Percentiles rank a stretch among this genome's conserved stretches.
Evolutionary conservation across 2,797 vertebrate genomes (phyloP).

Genomic region (Triplophysa bombifrons): DNA sequence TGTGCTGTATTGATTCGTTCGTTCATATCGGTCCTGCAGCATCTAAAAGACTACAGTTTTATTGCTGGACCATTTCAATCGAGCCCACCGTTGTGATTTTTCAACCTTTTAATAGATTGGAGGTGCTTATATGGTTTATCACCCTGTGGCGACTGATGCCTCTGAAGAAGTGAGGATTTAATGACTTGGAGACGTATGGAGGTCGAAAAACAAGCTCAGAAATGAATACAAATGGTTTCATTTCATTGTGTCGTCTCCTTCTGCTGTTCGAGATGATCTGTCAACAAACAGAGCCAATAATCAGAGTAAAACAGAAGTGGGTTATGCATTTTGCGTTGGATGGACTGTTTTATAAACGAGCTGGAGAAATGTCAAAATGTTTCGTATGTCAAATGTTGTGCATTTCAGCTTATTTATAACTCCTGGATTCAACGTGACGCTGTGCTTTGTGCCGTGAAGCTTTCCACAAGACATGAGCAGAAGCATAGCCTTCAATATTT

Average conservation of each 20-base stretch:
- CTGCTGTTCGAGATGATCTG: not conserved
- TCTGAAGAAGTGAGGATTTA: slow-evolving; percentile 4
- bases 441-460: not conserved
- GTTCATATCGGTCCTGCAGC: not conserved
- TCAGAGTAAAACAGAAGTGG: not conserved
- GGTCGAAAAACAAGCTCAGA: slow-evolving; percentile 2
- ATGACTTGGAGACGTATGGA: not conserved
- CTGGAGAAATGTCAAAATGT: not conserved
- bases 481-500: not conserved
- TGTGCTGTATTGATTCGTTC: not conserved
- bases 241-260: not conserved
- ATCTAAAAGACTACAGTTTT: not conserved
- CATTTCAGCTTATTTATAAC: not conserved
- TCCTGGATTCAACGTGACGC: not conserved
- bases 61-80: slow-evolving; percentile 25
- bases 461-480: not conserved
- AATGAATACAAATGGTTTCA: not conserved
- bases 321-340: not conserved
- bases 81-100: slow-evolving; percentile 28
- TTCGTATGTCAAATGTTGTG: not conserved
- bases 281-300: not conserved
- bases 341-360: not conserved
- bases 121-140: not conserved
- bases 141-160: not conserved
- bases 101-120: not conserved